Percentiles rank a stretch among this genome's conserved stretches.
These are phyloP conservation scores for Peromyscus californicus DNA, from an alignment of 2,113 vertebrate genomes.

Conservation along the genomic window DNA sequence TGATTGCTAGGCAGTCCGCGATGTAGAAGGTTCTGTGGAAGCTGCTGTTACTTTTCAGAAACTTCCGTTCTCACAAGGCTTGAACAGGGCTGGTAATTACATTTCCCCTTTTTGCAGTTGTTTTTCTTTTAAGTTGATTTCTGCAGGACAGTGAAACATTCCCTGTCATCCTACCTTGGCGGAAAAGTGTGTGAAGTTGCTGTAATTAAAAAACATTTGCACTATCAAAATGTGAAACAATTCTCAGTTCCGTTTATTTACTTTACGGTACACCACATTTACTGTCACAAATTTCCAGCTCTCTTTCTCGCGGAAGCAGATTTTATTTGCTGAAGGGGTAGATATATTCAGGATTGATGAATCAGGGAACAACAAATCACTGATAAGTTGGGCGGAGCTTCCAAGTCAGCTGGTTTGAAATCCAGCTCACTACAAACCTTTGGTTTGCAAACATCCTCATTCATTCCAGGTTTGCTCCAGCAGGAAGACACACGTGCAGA, in stretches of 20 bases:
- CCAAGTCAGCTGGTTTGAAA: not conserved
- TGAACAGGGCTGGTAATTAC: not conserved
- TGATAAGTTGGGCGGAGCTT: not conserved
- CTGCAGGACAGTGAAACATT: not conserved
- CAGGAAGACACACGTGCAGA: not conserved
- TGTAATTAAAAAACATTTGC: not conserved
- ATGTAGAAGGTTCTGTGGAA: not conserved
- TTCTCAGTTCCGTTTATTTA: not conserved
- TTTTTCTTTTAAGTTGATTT: not conserved
- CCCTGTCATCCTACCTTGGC: fast-evolving
- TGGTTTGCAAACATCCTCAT: not conserved
- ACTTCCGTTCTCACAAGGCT: not conserved
- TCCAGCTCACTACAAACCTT: not conserved
- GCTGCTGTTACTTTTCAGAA: not conserved
- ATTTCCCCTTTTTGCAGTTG: not conserved
- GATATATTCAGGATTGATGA: not conserved
- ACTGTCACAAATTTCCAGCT: not conserved
- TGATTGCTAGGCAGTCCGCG: not conserved
- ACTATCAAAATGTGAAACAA: not conserved
- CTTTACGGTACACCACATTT: not conserved
- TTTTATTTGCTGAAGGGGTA: not conserved
- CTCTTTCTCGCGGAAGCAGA: not conserved
- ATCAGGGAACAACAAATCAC: not conserved
- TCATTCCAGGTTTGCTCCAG: not conserved
- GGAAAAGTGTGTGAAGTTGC: not conserved